Evolutionary conservation across 2,113 vertebrate genomes (phyloP), one percentile per base, ranked within the genome.

Genomic region (Oncorhynchus clarkii): DNA sequence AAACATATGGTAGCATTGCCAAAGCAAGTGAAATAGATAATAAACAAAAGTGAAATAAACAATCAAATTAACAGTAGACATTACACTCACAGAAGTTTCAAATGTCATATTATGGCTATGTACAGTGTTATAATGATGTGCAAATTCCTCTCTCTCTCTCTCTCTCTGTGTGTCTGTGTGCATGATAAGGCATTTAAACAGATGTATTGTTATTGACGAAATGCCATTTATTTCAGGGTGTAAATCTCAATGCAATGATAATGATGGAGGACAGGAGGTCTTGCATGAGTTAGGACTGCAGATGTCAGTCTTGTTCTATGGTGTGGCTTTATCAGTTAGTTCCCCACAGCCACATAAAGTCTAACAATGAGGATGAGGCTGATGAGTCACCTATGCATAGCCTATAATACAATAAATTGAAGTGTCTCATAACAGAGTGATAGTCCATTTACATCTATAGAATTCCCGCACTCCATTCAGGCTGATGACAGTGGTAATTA

Each of bases 291-390:
- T 5, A 6, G n/a, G 57, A 78, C 88, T 83, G 86, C 75, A 90
- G 91, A 73, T 85, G 91, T 86, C 91, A 92, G 85, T 85, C 45
- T 88, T 89, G 83, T 79, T 84, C 89, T 83, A 48, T 65, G 62
- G 31, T 78, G 39, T 11, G 68, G 49, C 24, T 20, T 57, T 57
- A 14, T 57, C 54, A n/a, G 34, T 13, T 9, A 45, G 39, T 49
- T 24, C 51, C 45, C 14, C 27, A 16, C 2, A 12, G 20, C 27
- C 12, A 26, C 26, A 45, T 45, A 11, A 11, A 45, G 39, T 45
- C 39, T 45, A 45, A 45, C 39, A 45, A 9, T 45, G 9, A 12
- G 39, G 9, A 45, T 45, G 9, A 3, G 39, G 39, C 9, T 45
- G 39, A 45, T 45, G 39, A 1, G 39, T 45, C 39, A 45, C 39